These are phyloP conservation scores for Dorcus hopei DNA, from an alignment of 2,888 invertebrate species.

Conservation along the genomic window DNA sequence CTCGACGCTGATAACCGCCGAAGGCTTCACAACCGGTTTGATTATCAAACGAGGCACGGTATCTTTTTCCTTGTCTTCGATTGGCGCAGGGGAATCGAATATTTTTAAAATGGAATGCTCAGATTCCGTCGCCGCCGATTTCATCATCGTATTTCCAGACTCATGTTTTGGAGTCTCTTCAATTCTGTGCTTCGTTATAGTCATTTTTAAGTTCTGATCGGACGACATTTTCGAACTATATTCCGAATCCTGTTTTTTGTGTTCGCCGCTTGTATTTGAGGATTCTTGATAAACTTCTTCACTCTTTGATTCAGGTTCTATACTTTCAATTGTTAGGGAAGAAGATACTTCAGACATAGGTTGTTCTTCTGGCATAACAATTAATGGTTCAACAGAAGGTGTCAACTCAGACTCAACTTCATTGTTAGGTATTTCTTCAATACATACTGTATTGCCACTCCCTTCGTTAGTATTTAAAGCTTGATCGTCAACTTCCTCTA, in stretches of 20 bases:
- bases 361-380: too few species aligned
- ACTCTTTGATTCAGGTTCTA: background rate
- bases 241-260: slow-evolving; percentile 34
- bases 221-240: slow-evolving; percentile 30
- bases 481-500: too few species aligned
- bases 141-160: background rate
- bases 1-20: background rate
- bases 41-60: slow-evolving; percentile 20
- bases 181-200: slow-evolving; percentile 45
- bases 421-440: too few species aligned
- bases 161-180: slow-evolving; percentile 29
- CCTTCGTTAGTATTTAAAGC: too few species aligned
- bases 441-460: too few species aligned
- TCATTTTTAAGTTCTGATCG: slow-evolving; percentile 41
- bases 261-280: background rate
- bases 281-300: background rate
- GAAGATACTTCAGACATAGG: too few species aligned
- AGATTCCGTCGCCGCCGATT: background rate
- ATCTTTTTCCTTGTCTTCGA: slow-evolving; percentile 19
- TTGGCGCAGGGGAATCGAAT: slow-evolving; percentile 37
- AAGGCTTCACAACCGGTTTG: slow-evolving; percentile 23
- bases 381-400: too few species aligned
- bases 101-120: slow-evolving; percentile 46
- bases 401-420: too few species aligned
- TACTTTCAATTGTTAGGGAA: too few species aligned